Base-by-base conservation (phyloP, 2,888 invertebrate species). In the Pilophorus perplexus region DNA sequence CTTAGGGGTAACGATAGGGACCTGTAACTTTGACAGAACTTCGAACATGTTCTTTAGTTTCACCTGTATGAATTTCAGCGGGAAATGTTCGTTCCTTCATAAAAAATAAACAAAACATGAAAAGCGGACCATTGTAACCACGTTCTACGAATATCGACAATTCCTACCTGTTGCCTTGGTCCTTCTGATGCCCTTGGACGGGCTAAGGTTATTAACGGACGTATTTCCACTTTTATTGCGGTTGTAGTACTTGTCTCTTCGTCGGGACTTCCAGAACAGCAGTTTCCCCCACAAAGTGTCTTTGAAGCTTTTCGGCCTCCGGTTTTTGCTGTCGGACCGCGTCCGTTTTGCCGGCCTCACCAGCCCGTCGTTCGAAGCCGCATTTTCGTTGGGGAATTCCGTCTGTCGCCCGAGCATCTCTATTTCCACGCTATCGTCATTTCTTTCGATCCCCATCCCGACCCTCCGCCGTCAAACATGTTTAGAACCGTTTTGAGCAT, bases 211-310 rank as follows among this genome's bases (percentile, higher is more conserved):
- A n/a, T n/a, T n/a, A n/a, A n/a, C n/a, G n/a, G n/a, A n/a, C n/a
- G n/a, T n/a, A n/a, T n/a, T 25, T 27, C 62, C 44, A 12, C 55
- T 55, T 23, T 20, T 55, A 4, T 55, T 55, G 1, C 62, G 28
- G 46, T 62, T 62, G 46, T 46, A 46, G 28, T 62, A 62, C 28
- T 62, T 62, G 46, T 62, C 28, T 12, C 62, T 22, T 14, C 62
- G 46, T 16, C 62, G 27, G 20, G 62, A n/a, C 33, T 62, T 62
- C 62, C 62, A 62, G 33, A 62, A 62, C 4, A 62, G 28, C 8
- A 62, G 62, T 62, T 62, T 62, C n/a, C 62, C 48, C 62, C 62
- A 62, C n/a, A 62, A 8, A 1, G 62, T 46, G 33, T 62, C 48
- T 12, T 46, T 20, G 46, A 62, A 62, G 14, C 46, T 48, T 27